phyloP scores from a whole-genome alignment of 2,888 invertebrate genomes.

The Rosalia funebris region DNA sequence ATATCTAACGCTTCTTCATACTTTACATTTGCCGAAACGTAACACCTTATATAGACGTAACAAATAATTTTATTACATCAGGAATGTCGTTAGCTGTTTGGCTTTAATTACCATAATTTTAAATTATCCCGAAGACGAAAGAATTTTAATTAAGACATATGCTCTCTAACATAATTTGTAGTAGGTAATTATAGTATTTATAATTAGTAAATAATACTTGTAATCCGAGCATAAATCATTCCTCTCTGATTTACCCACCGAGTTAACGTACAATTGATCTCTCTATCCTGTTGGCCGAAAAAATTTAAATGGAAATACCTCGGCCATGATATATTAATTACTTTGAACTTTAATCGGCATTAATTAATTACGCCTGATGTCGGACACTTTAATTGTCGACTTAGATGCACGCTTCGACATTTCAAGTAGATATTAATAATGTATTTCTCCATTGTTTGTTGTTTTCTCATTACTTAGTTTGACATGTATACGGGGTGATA shows the following conservation, averaged over 20 bases:
- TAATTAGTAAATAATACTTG: conserved; percentile 22
- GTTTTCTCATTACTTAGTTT: too few relatives aligned
- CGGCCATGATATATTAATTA: conserved; percentile 32
- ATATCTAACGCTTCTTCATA: too few relatives aligned
- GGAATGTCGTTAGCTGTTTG: not conserved
- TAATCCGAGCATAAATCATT: conserved; percentile 18
- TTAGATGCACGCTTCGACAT: conserved; percentile 29
- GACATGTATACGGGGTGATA: too few relatives aligned
- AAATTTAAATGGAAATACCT: conserved; percentile 25
- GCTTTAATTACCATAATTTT: not conserved
- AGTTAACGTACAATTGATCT: conserved; percentile 21
- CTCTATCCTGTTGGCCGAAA: conserved; percentile 32
- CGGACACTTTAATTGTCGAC: conserved; percentile 37
- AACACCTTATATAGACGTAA: too few relatives aligned
- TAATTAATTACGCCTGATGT: conserved; percentile 34
- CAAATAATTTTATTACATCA: too few relatives aligned
- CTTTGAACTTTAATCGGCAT: conserved; percentile 33
- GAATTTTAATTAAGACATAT: conserved; percentile 10
- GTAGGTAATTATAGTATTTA: conserved; percentile 9
- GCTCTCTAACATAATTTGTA: conserved; percentile 3
- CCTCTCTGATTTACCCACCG: not conserved
- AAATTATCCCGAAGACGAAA: not conserved
- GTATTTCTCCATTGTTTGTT: too few relatives aligned
- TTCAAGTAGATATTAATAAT: conserved; percentile 35
- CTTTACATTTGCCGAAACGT: too few relatives aligned